These are phyloP conservation scores for Nemoura dubitans DNA, from an alignment of 2,888 invertebrate species.

Conservation along the genomic window DNA sequence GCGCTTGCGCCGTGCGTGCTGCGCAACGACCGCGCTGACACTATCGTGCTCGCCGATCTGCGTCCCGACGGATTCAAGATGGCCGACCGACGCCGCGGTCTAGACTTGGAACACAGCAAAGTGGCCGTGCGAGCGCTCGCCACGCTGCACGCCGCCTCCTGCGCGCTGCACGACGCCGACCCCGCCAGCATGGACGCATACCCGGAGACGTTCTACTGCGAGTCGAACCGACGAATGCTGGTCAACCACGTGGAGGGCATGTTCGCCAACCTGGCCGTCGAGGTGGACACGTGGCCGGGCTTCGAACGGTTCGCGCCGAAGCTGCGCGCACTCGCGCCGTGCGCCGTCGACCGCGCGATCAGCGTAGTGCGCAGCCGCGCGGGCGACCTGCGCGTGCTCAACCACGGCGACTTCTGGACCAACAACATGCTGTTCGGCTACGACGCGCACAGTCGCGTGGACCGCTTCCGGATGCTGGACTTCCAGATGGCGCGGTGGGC, in stretches of 20 bases:
- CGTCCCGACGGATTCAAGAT: conserved; percentile 41
- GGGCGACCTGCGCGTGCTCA: conserved; percentile 34
- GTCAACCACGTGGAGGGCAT: neutral
- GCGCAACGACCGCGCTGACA: neutral
- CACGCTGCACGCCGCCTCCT: conserved; percentile 45
- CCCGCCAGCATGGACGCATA: conserved; percentile 36
- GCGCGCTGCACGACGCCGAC: conserved; percentile 36
- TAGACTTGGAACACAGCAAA: conserved; percentile 40
- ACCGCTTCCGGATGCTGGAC: conserved; percentile 45
- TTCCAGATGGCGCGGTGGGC: conserved; percentile 46
- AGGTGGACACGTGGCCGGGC: conserved; percentile 41
- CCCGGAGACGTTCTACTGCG: conserved; percentile 39
- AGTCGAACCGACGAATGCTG: neutral
- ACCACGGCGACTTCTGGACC: conserved; percentile 47
- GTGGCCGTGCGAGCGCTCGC: conserved; percentile 43
- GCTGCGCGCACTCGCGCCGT: neutral
- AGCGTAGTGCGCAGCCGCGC: neutral
- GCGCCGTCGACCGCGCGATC: neutral
- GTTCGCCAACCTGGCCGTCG: conserved; percentile 23
- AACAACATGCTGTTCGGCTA: conserved; percentile 49
- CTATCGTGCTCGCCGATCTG: conserved; percentile 44
- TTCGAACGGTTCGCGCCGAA: conserved; percentile 42
- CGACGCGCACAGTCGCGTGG: conserved; percentile 37
- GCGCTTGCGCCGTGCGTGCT: neutral
- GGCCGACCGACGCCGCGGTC: conserved; percentile 43